These are phyloP conservation scores for Varecia variegata DNA, from an alignment of 2,797 vertebrate species.

Conservation along the genomic window DNA sequence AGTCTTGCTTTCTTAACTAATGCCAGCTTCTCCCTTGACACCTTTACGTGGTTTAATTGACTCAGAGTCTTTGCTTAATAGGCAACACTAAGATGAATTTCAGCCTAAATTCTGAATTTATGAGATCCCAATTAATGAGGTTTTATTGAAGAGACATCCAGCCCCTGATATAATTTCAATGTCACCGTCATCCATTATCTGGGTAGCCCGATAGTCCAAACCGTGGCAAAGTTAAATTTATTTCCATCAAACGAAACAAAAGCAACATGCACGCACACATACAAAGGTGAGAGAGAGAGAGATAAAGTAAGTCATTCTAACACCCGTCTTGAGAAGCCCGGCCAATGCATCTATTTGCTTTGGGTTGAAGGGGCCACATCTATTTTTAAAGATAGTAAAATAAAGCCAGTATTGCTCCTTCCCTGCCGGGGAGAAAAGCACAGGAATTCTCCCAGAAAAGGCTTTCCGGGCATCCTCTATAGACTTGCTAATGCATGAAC, in stretches of 20 bases:
- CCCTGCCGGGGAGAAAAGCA: not conserved
- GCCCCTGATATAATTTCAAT: not conserved
- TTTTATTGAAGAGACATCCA: not conserved
- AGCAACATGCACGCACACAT: not conserved
- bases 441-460: not conserved
- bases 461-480: accelerated
- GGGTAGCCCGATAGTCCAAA: accelerated
- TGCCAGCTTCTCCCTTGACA: not conserved
- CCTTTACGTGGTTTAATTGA: accelerated
- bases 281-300: no score
- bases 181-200: not conserved
- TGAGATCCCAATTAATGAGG: constrained; percentile 33
- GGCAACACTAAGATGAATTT: not conserved
- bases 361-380: not conserved
- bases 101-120: constrained; percentile 34
- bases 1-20: not conserved
- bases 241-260: not conserved
- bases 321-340: accelerated
- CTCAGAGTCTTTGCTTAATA: accelerated
- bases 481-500: not conserved
- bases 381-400: not conserved
- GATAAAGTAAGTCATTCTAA: no score
- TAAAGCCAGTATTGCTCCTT: accelerated
- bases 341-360: accelerated
- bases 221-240: accelerated